Conservation (phyloP, 2,113 vertebrate genomes). For the Origma solitaria region DNA sequence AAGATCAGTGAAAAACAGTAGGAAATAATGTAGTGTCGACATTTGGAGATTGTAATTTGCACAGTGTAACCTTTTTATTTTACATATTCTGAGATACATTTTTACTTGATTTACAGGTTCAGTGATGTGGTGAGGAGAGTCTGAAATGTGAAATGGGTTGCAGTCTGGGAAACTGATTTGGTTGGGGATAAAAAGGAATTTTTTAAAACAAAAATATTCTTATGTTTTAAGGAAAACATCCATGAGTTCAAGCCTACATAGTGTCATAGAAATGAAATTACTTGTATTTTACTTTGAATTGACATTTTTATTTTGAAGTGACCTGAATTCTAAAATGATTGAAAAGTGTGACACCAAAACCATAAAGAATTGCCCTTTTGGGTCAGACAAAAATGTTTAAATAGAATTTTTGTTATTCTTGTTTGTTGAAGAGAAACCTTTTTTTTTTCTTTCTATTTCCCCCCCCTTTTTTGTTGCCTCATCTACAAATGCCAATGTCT, state of each 20-base stretch:
- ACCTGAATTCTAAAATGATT: neutral
- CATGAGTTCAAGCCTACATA: neutral
- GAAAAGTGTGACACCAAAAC: neutral
- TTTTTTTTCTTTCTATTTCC: neutral
- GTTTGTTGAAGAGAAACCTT: neutral
- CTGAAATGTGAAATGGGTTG: neutral
- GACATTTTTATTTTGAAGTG: neutral
- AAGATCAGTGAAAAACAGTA: neutral
- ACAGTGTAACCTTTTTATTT: slow-evolving; percentile 14
- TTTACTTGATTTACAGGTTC: neutral
- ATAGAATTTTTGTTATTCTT: neutral
- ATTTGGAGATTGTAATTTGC: neutral
- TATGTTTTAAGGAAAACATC: neutral
- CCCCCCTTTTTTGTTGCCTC: neutral
- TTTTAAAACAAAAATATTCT: neutral
- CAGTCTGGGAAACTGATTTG: neutral
- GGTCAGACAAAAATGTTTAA: neutral
- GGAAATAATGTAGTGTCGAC: neutral
- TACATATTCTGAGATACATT: neutral
- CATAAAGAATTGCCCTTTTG: neutral
- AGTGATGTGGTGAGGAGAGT: neutral
- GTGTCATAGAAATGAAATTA: neutral
- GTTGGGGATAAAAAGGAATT: neutral
- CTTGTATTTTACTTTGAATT: neutral
- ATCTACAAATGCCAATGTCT: neutral